Evolutionary conservation across 92 coral and sea anemone genomes (phyloP).

Genomic region (Epizoanthus scotinus): DNA sequence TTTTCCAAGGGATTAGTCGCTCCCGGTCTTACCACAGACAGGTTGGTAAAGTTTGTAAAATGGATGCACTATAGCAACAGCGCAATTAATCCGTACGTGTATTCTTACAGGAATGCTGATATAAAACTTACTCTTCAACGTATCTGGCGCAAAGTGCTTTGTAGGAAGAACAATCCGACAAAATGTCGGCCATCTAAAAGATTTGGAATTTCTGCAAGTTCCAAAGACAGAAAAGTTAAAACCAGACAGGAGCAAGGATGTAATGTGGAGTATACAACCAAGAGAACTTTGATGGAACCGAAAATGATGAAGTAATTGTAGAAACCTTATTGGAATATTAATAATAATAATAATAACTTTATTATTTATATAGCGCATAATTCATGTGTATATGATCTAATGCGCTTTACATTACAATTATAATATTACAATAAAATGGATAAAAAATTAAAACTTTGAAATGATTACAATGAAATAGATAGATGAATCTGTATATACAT

Average conservation of each 20-base stretch:
- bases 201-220: neutral
- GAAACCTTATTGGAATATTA: no score
- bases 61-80: constrained; percentile 91
- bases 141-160: constrained; percentile 41
- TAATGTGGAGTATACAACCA: neutral
- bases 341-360: no score
- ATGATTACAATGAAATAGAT: no score
- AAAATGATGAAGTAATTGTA: no score
- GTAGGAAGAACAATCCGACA: constrained; percentile 38
- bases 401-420: no score
- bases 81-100: constrained; percentile 78
- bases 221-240: neutral
- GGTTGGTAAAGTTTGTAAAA: constrained; percentile 75
- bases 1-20: constrained; percentile 61
- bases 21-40: constrained; percentile 49
- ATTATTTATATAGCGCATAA: no score
- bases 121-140: constrained; percentile 62
- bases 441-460: no score
- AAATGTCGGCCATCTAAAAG: neutral
- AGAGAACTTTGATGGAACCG: no score
- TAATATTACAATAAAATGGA: no score
- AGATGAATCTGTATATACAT: no score
- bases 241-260: neutral
- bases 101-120: constrained; percentile 79
- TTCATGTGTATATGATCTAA: no score